These are phyloP conservation scores for Merodon equestris DNA, from an alignment of 2,888 invertebrate species.

Conservation along the genomic window DNA sequence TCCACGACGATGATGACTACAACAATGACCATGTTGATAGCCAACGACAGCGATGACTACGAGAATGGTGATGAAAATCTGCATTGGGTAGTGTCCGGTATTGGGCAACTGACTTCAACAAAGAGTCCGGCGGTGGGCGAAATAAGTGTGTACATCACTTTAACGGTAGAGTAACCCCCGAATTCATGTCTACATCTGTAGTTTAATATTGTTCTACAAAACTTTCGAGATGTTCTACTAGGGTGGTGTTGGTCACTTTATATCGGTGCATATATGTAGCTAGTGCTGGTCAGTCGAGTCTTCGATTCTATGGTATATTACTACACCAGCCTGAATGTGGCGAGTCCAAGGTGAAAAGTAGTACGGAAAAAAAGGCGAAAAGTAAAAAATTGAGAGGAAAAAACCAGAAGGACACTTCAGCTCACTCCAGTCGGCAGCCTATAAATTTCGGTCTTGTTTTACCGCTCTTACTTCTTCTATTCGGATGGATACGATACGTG, in stretches of 20 bases:
- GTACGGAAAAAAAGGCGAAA: constrained; percentile 9
- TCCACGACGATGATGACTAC: constrained; percentile 36
- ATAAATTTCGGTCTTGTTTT: constrained; percentile 54
- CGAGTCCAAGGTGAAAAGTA: constrained; percentile 44
- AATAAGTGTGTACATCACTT: constrained; percentile 51
- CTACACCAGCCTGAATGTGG: constrained; percentile 48
- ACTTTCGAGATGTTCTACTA: constrained; percentile 59
- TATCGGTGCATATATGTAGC: constrained; percentile 2
- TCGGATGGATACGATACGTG: constrained; percentile 46
- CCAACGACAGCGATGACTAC: constrained; percentile 28
- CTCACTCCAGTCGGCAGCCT: constrained; percentile 49
- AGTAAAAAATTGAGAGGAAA: constrained; percentile 2
- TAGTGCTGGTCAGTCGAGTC: constrained; percentile 37
- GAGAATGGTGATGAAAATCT: constrained; percentile 51
- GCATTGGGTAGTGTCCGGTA: constrained; percentile 32
- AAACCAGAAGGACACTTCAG: constrained; percentile 37
- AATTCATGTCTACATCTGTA: constrained; percentile 70
- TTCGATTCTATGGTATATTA: constrained; percentile 47
- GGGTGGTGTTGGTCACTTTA: constrained; percentile 33
- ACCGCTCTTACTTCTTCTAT: constrained; percentile 25
- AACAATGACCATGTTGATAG: constrained; percentile 6
- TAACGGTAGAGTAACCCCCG: constrained; percentile 60
- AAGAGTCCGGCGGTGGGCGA: constrained; percentile 50
- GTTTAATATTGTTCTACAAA: constrained; percentile 69
- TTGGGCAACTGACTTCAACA: constrained; percentile 45